A percentile compares a stretch with the other conserved stretches of the same genome.
Conservation (phyloP, 2,113 vertebrate genomes). For the Hyaena hyaena region DNA sequence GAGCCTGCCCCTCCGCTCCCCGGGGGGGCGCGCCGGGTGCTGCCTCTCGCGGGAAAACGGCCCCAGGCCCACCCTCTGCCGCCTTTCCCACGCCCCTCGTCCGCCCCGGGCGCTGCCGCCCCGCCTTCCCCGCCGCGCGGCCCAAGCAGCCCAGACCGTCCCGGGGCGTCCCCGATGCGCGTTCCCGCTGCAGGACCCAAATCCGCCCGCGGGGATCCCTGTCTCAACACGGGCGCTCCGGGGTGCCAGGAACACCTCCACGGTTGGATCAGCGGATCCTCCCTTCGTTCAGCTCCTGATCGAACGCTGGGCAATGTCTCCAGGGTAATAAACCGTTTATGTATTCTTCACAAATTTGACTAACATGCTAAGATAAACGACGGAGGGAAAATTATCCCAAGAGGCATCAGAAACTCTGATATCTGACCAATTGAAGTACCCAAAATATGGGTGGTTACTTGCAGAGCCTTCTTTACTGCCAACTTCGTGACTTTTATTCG, state of each 20-base stretch:
- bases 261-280: background rate
- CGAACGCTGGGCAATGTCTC: background rate
- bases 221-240: background rate
- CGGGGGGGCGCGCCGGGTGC: background rate
- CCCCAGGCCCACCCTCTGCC: background rate
- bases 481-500: background rate
- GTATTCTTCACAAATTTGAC: background rate
- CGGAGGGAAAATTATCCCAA: background rate
- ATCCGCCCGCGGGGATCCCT: slow-evolving; percentile 23
- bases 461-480: background rate
- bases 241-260: slow-evolving; percentile 53
- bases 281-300: background rate
- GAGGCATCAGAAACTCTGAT: background rate
- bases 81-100: slow-evolving; percentile 26
- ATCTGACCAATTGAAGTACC: background rate
- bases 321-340: background rate
- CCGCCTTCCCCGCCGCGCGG: background rate
- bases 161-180: background rate
- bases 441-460: background rate
- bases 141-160: background rate
- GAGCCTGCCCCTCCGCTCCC: slow-evolving; percentile 64
- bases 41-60: background rate
- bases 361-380: background rate
- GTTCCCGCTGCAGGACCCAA: background rate
- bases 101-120: background rate